These are phyloP conservation scores for Abrostola triplasia DNA, from an alignment of 2,888 invertebrate genomes.

Conservation along the genomic window DNA sequence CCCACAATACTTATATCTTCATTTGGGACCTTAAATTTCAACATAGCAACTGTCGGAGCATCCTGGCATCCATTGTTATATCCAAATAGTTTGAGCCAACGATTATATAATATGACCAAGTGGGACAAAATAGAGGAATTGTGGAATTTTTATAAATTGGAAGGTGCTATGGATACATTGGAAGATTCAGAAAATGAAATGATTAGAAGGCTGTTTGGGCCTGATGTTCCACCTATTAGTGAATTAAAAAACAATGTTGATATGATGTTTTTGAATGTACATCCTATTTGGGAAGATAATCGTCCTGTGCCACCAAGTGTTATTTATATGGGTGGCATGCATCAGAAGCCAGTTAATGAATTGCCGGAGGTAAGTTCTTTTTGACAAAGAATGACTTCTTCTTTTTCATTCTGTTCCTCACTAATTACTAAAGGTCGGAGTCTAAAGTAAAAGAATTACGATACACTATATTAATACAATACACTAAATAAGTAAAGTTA, in stretches of 20 bases:
- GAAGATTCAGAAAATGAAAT: slow-evolving; percentile 46
- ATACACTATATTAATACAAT: no score
- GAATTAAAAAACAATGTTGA: slow-evolving; percentile 65
- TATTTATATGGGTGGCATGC: slow-evolving; percentile 73
- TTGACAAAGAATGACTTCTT: background rate
- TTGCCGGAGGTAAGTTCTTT: slow-evolving; percentile 25
- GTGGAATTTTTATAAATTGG: slow-evolving; percentile 28
- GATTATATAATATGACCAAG: slow-evolving; percentile 53
- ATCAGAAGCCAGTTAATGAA: slow-evolving; percentile 14
- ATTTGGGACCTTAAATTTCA: slow-evolving; percentile 46
- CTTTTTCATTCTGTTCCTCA: no score
- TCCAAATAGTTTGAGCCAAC: slow-evolving; percentile 50
- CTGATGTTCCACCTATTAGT: slow-evolving; percentile 48
- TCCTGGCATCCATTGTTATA: slow-evolving; percentile 60
- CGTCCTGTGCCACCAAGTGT: slow-evolving; percentile 74
- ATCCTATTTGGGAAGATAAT: slow-evolving; percentile 70
- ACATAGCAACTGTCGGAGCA: slow-evolving; percentile 55
- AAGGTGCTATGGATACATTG: slow-evolving; percentile 22
- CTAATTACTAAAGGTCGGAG: no score
- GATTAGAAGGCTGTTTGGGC: slow-evolving; percentile 56
- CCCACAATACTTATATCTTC: slow-evolving; percentile 66
- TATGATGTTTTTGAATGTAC: slow-evolving; percentile 74
- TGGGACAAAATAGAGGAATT: slow-evolving; percentile 62
- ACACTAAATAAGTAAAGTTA: no score
- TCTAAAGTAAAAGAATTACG: no score